Conservation (phyloP, 2,113 vertebrate species). For the Syngnathus typhle region DNA sequence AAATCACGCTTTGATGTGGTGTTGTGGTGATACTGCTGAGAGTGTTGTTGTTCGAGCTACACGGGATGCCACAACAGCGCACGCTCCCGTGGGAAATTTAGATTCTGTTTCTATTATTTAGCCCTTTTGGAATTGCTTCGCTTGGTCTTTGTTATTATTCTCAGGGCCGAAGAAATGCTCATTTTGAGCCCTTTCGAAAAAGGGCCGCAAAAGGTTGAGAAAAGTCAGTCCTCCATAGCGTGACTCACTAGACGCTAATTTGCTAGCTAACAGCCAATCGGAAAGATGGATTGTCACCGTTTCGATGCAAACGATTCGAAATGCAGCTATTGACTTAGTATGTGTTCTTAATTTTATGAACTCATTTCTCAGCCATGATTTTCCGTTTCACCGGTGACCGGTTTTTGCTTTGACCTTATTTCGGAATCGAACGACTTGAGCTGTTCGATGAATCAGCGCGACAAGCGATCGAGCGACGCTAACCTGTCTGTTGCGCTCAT, state of each 20-base stretch:
- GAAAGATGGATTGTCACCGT: no score
- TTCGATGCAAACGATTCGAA: no score
- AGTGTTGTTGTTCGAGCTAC: conserved; percentile 19
- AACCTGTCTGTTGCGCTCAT: conserved; percentile 95
- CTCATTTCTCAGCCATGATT: no score
- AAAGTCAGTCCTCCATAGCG: background rate
- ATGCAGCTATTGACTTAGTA: no score
- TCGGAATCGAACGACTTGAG: no score
- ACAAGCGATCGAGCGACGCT: conserved; percentile 1
- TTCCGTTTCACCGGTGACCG: no score
- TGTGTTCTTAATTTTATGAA: no score
- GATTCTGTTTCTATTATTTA: background rate
- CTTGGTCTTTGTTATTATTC: background rate
- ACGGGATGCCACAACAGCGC: conserved; percentile 9
- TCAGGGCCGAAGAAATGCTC: background rate
- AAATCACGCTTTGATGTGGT: conserved; percentile 26
- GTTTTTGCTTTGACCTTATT: no score
- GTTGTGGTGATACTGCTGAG: conserved; percentile 12
- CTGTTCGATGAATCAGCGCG: no score
- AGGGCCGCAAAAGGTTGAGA: background rate
- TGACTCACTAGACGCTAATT: no score
- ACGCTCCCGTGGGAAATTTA: conserved; percentile 26
- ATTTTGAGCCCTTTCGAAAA: no score
- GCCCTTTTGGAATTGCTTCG: background rate
- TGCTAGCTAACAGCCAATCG: no score